Base-by-base conservation (phyloP, 2,888 invertebrate genomes). In the Sialis fuliginosa region DNA sequence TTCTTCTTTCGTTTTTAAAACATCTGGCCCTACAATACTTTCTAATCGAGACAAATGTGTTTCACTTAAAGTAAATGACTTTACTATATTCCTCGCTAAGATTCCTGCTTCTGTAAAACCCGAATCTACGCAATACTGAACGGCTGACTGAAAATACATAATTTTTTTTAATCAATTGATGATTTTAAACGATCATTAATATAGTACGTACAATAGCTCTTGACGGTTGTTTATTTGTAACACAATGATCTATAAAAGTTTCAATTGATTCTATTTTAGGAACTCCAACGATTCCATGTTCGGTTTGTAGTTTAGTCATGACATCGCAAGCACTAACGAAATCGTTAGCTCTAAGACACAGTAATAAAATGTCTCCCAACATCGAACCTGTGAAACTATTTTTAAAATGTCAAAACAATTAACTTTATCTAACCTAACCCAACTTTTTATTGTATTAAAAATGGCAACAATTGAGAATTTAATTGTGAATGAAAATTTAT, bases 381-480 rank as follows among this genome's bases (percentile, higher is more conserved):
- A 78, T 69, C 49, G 67, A 66, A 1, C 77, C 80, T 6, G 74
- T 72, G 63, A 78, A 75, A 35, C 69, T 72, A 49, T 22, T 2
- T 22, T 22, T 22, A 22, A 52, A 55, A 45, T 48, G 49, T 40
- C 4, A 22, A 22, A 22, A 22, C 22, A 22, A 22, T 22, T 22
- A 22, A 22, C 22, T 22, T 22, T 22, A 22, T 22, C 22, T 22
- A 22, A 22, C 22, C 4, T 22, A 22, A 22, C 22, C 22, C 4
- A 22, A 22, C 22, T 22, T 22, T 22, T 22, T 22, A 4, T 22
- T 22, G 22, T 22, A 4, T 22, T 22, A 4, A 4, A 22, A 22
- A 22, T 22, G 22, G 22, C 22, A 22, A 22, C 22, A 22, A 22
- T 22, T 4, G 4, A 2, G 22, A 22, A 22, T 22, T 22, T n/a